Conservation (phyloP, 2,113 vertebrate species). For the Pteropus alecto region DNA sequence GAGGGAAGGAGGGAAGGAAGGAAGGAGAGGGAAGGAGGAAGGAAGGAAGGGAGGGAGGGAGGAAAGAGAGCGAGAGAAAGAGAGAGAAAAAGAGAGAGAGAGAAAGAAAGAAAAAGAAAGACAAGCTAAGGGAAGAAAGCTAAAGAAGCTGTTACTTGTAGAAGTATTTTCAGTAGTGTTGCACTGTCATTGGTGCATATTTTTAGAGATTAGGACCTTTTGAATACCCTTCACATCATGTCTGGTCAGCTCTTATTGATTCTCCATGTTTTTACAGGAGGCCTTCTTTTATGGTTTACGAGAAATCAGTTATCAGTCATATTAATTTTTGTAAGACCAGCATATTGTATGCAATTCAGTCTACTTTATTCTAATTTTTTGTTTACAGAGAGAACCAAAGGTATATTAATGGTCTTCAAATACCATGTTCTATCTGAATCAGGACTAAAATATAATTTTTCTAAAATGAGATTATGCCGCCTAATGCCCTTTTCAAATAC, state of each 20-base stretch:
- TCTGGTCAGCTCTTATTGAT: neutral
- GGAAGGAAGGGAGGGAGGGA: no score
- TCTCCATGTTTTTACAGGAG: neutral
- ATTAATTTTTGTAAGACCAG: neutral
- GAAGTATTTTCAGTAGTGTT: neutral
- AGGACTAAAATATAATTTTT: neutral
- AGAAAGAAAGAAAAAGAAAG: neutral
- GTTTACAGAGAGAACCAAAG: neutral
- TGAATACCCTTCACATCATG: neutral
- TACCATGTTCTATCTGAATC: neutral
- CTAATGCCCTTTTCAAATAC: neutral
- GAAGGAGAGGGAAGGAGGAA: no score
- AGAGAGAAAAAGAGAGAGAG: neutral
- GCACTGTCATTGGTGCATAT: neutral
- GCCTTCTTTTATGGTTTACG: neutral
- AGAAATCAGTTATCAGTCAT: neutral
- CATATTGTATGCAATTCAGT: neutral
- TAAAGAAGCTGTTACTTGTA: neutral
- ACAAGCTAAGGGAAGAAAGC: neutral
- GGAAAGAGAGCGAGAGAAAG: no score
- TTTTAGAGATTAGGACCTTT: neutral
- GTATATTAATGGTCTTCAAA: constrained; percentile 45
- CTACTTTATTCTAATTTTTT: constrained; percentile 48
- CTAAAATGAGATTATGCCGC: neutral
- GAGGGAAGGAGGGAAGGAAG: no score